phyloP scores from a whole-genome alignment of 2,888 invertebrate species.

The Agrenia bidenticulata region DNA sequence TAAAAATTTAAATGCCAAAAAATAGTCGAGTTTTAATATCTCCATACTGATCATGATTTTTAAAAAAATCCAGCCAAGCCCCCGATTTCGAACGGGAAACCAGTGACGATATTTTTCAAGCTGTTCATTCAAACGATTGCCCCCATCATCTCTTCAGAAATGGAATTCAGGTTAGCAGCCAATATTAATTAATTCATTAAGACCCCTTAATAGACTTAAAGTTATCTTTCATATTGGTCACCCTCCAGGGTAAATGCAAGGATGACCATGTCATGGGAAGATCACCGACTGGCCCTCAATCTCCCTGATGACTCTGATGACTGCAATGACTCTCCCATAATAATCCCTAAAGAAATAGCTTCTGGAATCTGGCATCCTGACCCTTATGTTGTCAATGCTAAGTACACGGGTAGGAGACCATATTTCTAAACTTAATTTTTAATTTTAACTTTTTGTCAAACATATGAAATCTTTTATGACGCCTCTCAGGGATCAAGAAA shows the following conservation, averaged over 20 bases:
- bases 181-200: too few relatives aligned
- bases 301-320: constrained; percentile 64
- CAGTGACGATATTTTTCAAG: constrained; percentile 67
- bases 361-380: constrained; percentile 84
- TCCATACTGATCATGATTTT: too few relatives aligned
- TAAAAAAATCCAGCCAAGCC: constrained; percentile 11
- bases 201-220: too few relatives aligned
- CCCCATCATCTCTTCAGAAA: constrained; percentile 85
- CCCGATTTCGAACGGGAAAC: constrained; percentile 1
- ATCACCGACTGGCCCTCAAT: constrained; percentile 68
- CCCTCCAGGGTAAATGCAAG: constrained; percentile 61
- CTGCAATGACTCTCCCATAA: constrained; percentile 58
- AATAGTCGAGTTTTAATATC: too few relatives aligned
- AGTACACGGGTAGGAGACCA: constrained; percentile 81
- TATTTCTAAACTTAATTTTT: too few relatives aligned
- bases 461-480: too few relatives aligned
- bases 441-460: too few relatives aligned
- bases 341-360: constrained; percentile 75
- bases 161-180: constrained; percentile 71
- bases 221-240: too few relatives aligned
- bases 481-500: constrained; percentile 11
- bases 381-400: constrained; percentile 80
- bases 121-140: constrained; percentile 83
- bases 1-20: too few relatives aligned
- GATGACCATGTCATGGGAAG: constrained; percentile 54